A percentile compares a stretch with the other conserved stretches of the same genome.
phyloP scores from a whole-genome alignment of 2,888 invertebrate species.

The Apamea epomidion region DNA sequence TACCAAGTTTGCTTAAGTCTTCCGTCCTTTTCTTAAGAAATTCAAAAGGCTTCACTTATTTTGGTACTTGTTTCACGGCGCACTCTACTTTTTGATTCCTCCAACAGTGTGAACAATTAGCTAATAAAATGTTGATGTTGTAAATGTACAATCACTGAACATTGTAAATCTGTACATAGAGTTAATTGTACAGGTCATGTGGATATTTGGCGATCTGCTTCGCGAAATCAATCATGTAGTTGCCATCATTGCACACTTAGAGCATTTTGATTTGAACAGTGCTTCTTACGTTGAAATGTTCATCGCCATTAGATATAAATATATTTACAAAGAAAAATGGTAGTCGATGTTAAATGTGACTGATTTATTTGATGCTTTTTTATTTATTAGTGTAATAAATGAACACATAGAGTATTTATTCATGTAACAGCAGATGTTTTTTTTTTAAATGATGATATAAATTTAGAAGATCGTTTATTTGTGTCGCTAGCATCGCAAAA shows the following conservation, averaged over 20 bases:
- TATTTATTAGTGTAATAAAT: slow-evolving; percentile 74
- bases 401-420: slow-evolving; percentile 70
- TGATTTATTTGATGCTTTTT: slow-evolving; percentile 81
- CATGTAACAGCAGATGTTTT: slow-evolving; percentile 75
- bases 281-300: slow-evolving; percentile 79
- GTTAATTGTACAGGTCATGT: slow-evolving; percentile 89
- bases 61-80: slow-evolving; percentile 66
- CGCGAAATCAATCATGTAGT: slow-evolving; percentile 82
- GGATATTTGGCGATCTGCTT: slow-evolving; percentile 90
- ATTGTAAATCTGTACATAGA: slow-evolving; percentile 84
- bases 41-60: slow-evolving; percentile 70
- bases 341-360: slow-evolving; percentile 79
- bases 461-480: slow-evolving; percentile 72
- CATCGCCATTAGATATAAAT: slow-evolving; percentile 80
- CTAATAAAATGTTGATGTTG: slow-evolving; percentile 73
- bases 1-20: slow-evolving; percentile 86
- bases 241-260: slow-evolving; percentile 79
- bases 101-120: slow-evolving; percentile 75
- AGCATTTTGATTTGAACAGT: slow-evolving; percentile 78
- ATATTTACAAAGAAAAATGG: slow-evolving; percentile 88
- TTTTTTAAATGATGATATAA: slow-evolving; percentile 66
- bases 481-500: slow-evolving; percentile 90
- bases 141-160: slow-evolving; percentile 76
- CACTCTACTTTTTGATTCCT: slow-evolving; percentile 68
- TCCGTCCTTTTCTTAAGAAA: slow-evolving; percentile 87